Evolutionary conservation across 2,888 invertebrate species (phyloP).

Genomic region (Plagiodera versicolora): DNA sequence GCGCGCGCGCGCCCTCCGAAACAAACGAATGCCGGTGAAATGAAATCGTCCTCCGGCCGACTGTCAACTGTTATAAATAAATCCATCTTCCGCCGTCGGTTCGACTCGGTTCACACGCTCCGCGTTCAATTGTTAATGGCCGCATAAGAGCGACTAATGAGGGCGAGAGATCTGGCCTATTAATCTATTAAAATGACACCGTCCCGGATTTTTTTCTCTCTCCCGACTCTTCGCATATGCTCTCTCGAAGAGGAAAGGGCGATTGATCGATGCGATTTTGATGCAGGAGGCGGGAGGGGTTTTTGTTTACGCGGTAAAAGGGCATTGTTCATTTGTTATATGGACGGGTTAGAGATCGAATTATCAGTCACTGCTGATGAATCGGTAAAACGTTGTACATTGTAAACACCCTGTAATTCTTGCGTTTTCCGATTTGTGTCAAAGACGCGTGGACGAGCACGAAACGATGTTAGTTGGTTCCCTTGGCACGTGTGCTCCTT

Average conservation of each 20-base stretch:
- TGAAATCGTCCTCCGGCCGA: constrained; percentile 16
- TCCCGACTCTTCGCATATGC: constrained; percentile 46
- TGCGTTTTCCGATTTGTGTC: too few species aligned
- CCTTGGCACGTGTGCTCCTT: too few species aligned
- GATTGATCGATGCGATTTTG: not conserved
- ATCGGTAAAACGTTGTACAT: too few species aligned
- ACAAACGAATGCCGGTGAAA: too few species aligned
- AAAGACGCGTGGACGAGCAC: too few species aligned
- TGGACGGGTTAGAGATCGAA: too few species aligned
- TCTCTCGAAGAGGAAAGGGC: constrained; percentile 29
- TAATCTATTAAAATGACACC: constrained; percentile 52
- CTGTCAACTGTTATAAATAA: constrained; percentile 52
- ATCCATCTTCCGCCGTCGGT: constrained; percentile 46
- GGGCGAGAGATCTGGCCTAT: constrained; percentile 34
- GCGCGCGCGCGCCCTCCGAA: too few species aligned
- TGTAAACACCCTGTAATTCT: too few species aligned
- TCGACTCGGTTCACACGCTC: constrained; percentile 51
- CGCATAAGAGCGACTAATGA: constrained; percentile 51
- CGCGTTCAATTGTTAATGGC: constrained; percentile 47
- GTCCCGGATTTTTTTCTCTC: constrained; percentile 42
- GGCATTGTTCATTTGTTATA: too few species aligned
- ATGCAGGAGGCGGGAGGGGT: not conserved
- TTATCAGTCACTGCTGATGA: too few species aligned
- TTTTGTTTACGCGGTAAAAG: not conserved
- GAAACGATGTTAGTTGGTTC: too few species aligned